A percentile compares a stretch with the other conserved stretches of the same genome.
Conservation (phyloP, 2,113 vertebrate species). For the Daphoenositta chrysoptera region DNA sequence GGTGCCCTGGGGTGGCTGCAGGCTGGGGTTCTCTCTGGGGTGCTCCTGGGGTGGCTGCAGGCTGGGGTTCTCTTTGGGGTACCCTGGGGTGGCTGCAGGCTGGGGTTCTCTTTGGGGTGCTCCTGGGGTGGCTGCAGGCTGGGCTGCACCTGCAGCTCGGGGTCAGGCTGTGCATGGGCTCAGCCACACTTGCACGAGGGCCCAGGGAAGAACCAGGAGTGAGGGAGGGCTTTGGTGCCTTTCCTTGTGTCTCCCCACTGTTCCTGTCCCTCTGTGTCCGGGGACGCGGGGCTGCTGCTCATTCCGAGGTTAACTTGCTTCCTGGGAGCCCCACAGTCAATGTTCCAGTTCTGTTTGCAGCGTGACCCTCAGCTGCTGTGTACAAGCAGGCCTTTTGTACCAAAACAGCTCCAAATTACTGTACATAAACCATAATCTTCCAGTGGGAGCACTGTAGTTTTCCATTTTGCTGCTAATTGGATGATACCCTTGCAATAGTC, state of each 20-base stretch:
- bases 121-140: neutral
- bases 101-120: neutral
- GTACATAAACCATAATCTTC: slow-evolving; percentile 40
- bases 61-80: neutral
- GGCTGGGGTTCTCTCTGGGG: neutral
- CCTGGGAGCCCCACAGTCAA: neutral
- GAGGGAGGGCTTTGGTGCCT: neutral
- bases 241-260: neutral
- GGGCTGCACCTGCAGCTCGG: neutral
- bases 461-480: slow-evolving; percentile 60
- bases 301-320: neutral
- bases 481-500: neutral
- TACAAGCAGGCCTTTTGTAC: neutral
- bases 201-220: neutral
- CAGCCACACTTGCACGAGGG: neutral
- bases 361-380: neutral
- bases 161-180: neutral
- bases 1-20: neutral
- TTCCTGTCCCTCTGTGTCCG: neutral
- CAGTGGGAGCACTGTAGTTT: neutral
- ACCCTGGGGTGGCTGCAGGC: neutral
- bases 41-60: neutral
- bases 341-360: neutral
- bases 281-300: neutral
- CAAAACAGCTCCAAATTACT: slow-evolving; percentile 41